A percentile compares a stretch with the other conserved stretches of the same genome.
Evolutionary conservation across 2,888 invertebrate genomes (phyloP).

Genomic region (Ormyrus nitidulus): DNA sequence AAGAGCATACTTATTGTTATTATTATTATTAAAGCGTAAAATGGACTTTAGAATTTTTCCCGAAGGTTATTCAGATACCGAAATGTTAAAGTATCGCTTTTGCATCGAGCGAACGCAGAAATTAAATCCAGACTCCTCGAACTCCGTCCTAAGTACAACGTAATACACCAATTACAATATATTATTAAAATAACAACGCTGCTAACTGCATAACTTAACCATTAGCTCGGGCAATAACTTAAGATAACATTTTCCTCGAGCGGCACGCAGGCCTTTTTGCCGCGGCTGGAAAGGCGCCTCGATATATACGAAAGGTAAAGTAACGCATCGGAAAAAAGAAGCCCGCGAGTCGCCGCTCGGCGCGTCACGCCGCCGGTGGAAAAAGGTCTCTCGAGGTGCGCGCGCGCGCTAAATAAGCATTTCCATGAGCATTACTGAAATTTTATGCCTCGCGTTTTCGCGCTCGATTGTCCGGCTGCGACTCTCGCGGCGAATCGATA

Average conservation of each 20-base stretch:
- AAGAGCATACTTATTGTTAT: too few relatives aligned
- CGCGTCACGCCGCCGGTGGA: neutral
- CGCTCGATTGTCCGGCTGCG: slow-evolving; percentile 14
- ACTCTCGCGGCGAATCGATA: slow-evolving; percentile 32
- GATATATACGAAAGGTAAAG: slow-evolving; percentile 12
- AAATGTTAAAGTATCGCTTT: too few relatives aligned
- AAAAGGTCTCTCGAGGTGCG: neutral
- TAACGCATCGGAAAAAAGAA: neutral
- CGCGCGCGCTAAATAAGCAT: slow-evolving; percentile 42
- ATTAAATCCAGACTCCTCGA: too few relatives aligned
- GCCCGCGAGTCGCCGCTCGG: neutral
- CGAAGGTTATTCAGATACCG: too few relatives aligned
- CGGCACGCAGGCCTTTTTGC: too few relatives aligned
- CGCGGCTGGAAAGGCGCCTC: neutral
- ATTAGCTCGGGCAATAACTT: slow-evolving; percentile 18
- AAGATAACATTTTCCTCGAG: slow-evolving; percentile 25
- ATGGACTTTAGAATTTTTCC: too few relatives aligned
- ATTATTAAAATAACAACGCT: slow-evolving; percentile 17
- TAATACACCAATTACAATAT: slow-evolving; percentile 11
- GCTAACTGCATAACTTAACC: slow-evolving; percentile 5
- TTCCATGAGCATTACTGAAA: slow-evolving; percentile 40
- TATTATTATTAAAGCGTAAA: too few relatives aligned
- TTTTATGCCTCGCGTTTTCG: slow-evolving; percentile 12
- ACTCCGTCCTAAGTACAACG: too few relatives aligned
- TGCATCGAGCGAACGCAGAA: too few relatives aligned